Conservation (phyloP, 2,113 vertebrate species). For the Bubo bubo region DNA sequence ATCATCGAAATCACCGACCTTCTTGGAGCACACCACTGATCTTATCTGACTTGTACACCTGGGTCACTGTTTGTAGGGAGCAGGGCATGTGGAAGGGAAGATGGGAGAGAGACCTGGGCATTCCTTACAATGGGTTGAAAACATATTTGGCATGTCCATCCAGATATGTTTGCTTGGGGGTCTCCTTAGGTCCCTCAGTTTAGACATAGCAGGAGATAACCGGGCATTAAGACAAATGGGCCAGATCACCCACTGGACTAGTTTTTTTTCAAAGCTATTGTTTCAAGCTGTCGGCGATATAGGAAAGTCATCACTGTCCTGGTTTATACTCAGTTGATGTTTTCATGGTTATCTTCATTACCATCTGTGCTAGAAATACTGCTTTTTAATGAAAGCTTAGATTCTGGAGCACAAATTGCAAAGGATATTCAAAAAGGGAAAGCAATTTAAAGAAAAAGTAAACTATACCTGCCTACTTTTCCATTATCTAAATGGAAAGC, state of each 20-base stretch:
- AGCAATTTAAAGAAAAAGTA: not conserved
- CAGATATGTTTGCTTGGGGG: not conserved
- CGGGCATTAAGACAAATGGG: not conserved
- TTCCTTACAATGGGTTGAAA: not conserved
- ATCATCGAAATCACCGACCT: not conserved
- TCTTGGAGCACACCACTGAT: not conserved
- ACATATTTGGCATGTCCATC: accelerated
- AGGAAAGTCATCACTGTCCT: not conserved
- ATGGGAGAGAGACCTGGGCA: too few relatives aligned
- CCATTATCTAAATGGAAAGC: not conserved
- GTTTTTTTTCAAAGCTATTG: not conserved
- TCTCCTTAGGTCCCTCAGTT: not conserved
- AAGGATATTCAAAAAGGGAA: not conserved
- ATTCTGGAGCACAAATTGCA: not conserved
- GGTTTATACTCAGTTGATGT: not conserved
- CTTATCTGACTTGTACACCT: not conserved
- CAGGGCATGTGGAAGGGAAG: accelerated
- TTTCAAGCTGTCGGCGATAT: not conserved
- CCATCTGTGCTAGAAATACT: not conserved
- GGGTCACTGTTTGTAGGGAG: not conserved
- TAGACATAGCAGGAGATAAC: not conserved
- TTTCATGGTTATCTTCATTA: not conserved
- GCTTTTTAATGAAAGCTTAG: not conserved
- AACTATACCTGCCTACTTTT: not conserved
- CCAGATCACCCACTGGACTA: not conserved